These are phyloP conservation scores for Megathymus violae DNA, from an alignment of 1,140 invertebrate species.

Conservation along the genomic window DNA sequence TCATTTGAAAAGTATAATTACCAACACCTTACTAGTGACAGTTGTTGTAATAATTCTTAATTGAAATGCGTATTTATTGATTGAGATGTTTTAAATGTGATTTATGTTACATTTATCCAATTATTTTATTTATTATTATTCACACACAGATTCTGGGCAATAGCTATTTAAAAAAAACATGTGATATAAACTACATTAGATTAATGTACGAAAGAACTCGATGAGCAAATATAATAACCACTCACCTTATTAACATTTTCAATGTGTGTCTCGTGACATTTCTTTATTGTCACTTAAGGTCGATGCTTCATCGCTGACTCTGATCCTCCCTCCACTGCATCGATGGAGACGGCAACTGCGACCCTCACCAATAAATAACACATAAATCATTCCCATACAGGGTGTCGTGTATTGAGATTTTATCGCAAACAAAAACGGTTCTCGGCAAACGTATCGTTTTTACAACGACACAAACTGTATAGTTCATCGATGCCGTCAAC, in stretches of 20 bases:
- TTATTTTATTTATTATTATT: too few species aligned
- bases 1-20: too few species aligned
- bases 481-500: conserved; percentile 27
- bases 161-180: too few species aligned
- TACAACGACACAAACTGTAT: conserved; percentile 47
- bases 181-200: too few species aligned
- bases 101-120: too few species aligned
- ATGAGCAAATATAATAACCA: too few species aligned
- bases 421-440: conserved; percentile 62
- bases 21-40: too few species aligned
- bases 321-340: conserved; percentile 35
- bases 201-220: too few species aligned
- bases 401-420: conserved; percentile 64
- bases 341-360: conserved; percentile 49
- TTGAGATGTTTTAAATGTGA: too few species aligned
- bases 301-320: conserved; percentile 17
- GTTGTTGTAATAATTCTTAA: too few species aligned
- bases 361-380: conserved; percentile 61
- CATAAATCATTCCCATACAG: conserved; percentile 58
- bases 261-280: conserved; percentile 6
- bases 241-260: background rate
- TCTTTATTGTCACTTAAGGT: conserved; percentile 4
- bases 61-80: too few species aligned
- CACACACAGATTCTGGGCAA: too few species aligned
- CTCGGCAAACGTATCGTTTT: conserved; percentile 58